These are phyloP conservation scores for Drosophila mimetica DNA, from an alignment of 2,888 invertebrate genomes.

Conservation along the genomic window DNA sequence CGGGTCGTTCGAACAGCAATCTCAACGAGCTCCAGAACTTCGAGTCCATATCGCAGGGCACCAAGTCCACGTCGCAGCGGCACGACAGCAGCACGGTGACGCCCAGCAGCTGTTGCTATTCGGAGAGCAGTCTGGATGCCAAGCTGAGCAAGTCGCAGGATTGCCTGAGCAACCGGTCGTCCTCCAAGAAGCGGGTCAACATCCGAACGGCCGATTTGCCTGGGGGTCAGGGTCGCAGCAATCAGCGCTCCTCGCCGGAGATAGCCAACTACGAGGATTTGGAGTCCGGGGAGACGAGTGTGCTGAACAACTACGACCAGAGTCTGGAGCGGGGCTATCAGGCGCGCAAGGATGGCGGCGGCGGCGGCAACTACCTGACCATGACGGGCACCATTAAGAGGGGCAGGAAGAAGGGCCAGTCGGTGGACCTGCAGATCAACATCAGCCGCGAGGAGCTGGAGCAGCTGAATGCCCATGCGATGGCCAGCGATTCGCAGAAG, in stretches of 20 bases:
- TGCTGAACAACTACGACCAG: slow-evolving; percentile 82
- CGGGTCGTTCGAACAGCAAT: slow-evolving; percentile 82
- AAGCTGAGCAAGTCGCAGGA: slow-evolving; percentile 84
- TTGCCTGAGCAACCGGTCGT: slow-evolving; percentile 85
- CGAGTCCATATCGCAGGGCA: slow-evolving; percentile 81
- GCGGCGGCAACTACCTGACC: slow-evolving; percentile 86
- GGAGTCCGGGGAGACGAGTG: slow-evolving; percentile 84
- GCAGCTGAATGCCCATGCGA: slow-evolving; percentile 87
- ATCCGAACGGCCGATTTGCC: slow-evolving; percentile 86
- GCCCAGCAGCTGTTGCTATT: slow-evolving; percentile 83
- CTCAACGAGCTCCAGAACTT: slow-evolving; percentile 84
- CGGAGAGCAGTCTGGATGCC: slow-evolving; percentile 83
- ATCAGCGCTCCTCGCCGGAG: slow-evolving; percentile 83
- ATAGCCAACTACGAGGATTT: slow-evolving; percentile 83
- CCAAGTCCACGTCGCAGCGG: slow-evolving; percentile 78
- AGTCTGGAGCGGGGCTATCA: slow-evolving; percentile 86
- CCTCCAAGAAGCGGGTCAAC: slow-evolving; percentile 87
- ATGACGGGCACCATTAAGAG: slow-evolving; percentile 90
- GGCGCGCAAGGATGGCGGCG: slow-evolving; percentile 85
- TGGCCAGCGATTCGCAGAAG: slow-evolving; percentile 86
- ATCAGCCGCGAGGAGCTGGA: slow-evolving; percentile 90
- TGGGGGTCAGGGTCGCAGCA: slow-evolving; percentile 65
- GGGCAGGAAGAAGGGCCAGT: slow-evolving; percentile 89
- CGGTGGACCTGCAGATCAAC: slow-evolving; percentile 89
- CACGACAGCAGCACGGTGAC: slow-evolving; percentile 84